Conservation (phyloP, 2,797 vertebrate species). For the Chrosomus eos region DNA sequence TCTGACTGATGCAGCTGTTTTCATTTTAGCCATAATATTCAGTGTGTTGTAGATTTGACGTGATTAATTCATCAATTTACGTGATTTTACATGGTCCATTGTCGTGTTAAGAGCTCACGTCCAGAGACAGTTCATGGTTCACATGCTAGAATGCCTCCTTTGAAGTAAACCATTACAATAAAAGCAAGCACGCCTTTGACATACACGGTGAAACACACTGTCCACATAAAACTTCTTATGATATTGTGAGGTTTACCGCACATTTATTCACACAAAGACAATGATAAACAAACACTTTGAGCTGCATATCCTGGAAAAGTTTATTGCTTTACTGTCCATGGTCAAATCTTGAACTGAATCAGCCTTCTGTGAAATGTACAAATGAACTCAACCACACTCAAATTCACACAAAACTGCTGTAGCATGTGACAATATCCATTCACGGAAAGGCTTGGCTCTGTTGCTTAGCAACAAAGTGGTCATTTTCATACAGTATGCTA, state of each 20-base stretch:
- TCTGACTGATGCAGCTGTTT: neutral
- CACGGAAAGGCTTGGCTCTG: conserved; percentile 57
- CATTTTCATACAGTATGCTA: conserved; percentile 67
- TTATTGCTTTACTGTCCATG: neutral
- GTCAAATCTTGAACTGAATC: neutral
- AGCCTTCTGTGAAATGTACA: neutral
- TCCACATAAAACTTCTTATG: neutral
- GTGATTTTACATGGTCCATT: neutral
- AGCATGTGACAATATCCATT: conserved; percentile 49
- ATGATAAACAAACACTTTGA: conserved; percentile 9
- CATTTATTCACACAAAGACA: neutral
- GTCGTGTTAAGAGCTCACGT: neutral
- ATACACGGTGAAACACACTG: neutral
- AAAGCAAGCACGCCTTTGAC: conserved; percentile 54
- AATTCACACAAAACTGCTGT: conserved; percentile 46
- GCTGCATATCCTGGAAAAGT: neutral
- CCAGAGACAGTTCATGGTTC: neutral
- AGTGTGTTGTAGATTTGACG: neutral
- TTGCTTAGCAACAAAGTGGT: conserved; percentile 61
- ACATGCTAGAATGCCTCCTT: neutral
- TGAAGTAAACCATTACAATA: conserved; percentile 42
- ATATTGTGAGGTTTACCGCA: neutral
- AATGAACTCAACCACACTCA: conserved; percentile 22
- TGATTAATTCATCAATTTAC: neutral
- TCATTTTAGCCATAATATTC: neutral